phyloP scores from a whole-genome alignment of 2,113 vertebrate genomes.

The Pogonocichla stellata region DNA sequence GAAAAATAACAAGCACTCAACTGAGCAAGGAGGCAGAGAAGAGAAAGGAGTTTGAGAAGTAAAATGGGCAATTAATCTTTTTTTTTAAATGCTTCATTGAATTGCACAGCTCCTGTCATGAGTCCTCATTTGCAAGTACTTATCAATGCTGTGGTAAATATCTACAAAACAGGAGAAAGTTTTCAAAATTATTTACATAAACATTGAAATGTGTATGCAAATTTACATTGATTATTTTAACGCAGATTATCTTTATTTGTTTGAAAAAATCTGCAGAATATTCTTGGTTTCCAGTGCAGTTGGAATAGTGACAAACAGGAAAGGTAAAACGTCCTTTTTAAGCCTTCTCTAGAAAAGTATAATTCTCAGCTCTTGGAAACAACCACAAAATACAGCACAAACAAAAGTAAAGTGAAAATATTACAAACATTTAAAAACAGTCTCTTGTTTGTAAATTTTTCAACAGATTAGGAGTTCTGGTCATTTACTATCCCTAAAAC shows the following conservation, averaged over 20 bases:
- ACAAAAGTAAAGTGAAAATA: background rate
- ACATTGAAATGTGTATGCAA: background rate
- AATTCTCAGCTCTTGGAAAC: background rate
- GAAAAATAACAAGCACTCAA: background rate
- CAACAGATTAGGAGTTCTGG: background rate
- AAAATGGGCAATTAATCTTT: background rate
- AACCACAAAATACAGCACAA: background rate
- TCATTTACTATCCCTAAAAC: background rate
- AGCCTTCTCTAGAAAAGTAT: background rate
- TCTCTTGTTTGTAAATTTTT: background rate
- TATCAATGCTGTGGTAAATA: background rate
- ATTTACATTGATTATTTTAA: background rate
- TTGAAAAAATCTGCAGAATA: background rate
- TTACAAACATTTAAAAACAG: accelerated
- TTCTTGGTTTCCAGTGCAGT: background rate
- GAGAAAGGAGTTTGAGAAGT: background rate
- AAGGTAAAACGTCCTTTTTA: background rate
- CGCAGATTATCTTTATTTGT: background rate
- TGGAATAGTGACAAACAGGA: background rate
- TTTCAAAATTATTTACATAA: background rate
- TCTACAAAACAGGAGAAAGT: background rate
- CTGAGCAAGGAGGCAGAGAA: background rate
- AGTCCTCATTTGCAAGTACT: background rate
- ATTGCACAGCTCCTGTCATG: background rate
- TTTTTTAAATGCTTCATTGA: background rate